A percentile compares a stretch with the other conserved stretches of the same genome.
Evolutionary conservation across 2,113 vertebrate species (phyloP).

Genomic region (Chascanopsetta lugubris): DNA sequence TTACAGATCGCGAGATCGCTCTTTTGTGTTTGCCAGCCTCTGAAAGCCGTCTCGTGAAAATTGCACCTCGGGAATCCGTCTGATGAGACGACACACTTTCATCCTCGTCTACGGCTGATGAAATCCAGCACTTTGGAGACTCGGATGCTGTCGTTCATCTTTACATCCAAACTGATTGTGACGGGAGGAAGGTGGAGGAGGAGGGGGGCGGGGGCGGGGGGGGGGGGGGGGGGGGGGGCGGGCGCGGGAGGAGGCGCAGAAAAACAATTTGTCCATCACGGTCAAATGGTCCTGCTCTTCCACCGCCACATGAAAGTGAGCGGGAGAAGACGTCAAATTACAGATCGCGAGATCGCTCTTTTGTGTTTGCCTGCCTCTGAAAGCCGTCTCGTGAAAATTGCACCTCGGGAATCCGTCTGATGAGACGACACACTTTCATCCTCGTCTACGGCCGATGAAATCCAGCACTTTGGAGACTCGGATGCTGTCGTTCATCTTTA

Average conservation of each 20-base stretch:
- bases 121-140: constrained; percentile 48
- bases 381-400: constrained; percentile 59
- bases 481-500: constrained; percentile 34
- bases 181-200: background rate
- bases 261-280: no score
- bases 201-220: no score
- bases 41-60: constrained; percentile 58
- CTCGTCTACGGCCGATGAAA: constrained; percentile 43
- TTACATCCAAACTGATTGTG: constrained; percentile 32
- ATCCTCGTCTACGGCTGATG: constrained; percentile 39
- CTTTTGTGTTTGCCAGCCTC: constrained; percentile 47
- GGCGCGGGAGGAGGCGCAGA: no score
- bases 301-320: constrained; percentile 38
- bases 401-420: constrained; percentile 44
- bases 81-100: constrained; percentile 47
- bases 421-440: constrained; percentile 46
- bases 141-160: constrained; percentile 28
- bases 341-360: constrained; percentile 41
- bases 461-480: constrained; percentile 37
- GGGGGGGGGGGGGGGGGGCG: no score
- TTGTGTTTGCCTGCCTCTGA: constrained; percentile 49
- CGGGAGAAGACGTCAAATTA: constrained; percentile 20
- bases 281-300: constrained; percentile 57
- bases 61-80: constrained; percentile 47
- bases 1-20: constrained; percentile 36